A percentile compares a stretch with the other conserved stretches of the same genome.
phyloP scores from a whole-genome alignment of 2,113 vertebrate genomes.

The Ahaetulla prasina region DNA sequence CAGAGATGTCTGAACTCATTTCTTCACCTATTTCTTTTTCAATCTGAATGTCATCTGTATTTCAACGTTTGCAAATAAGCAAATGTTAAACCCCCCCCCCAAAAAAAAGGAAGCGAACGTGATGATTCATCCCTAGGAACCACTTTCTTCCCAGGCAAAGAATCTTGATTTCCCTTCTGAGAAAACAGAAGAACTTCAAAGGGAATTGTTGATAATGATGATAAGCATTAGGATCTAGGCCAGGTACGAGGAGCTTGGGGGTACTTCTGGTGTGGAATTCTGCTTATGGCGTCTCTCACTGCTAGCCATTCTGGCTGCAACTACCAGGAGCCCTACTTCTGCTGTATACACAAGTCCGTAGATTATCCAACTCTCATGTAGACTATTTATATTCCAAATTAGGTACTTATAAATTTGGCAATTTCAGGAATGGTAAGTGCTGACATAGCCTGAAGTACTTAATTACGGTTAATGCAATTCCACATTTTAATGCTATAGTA shows the following conservation, averaged over 20 bases:
- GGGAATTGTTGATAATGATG: neutral
- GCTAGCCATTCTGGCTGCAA: neutral
- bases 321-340: neutral
- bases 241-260: neutral
- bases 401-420: neutral
- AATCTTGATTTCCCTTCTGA: neutral
- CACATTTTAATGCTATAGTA: neutral
- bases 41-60: neutral
- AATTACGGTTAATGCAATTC: neutral
- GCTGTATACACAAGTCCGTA: neutral
- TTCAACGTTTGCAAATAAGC: neutral
- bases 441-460: neutral
- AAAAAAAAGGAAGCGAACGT: neutral
- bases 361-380: neutral
- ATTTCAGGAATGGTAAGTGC: neutral
- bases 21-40: neutral
- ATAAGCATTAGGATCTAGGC: neutral
- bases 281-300: neutral
- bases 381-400: neutral
- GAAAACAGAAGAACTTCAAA: neutral
- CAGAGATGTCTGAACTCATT: neutral
- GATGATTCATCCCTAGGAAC: neutral
- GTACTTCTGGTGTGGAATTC: neutral
- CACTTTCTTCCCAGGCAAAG: neutral
- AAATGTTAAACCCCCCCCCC: neutral